Evolutionary conservation across 2,888 invertebrate genomes (phyloP), one percentile per base, ranked within the genome.

Genomic region (Drosophila prostipennis): DNA sequence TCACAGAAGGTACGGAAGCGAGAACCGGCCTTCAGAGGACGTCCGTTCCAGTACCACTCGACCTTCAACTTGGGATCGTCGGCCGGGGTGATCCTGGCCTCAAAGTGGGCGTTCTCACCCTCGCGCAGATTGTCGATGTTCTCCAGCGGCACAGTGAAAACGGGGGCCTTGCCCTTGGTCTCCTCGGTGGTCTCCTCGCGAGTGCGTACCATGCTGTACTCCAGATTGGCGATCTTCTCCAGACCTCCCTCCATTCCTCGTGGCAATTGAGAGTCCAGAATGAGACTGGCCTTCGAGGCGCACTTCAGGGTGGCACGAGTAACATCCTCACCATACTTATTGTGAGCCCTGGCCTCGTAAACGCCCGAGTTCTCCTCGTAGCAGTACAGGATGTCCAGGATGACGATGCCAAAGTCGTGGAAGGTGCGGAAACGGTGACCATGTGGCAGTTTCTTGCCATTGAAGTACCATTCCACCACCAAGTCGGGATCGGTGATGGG

Each of bases 341-440:
- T 98, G 19, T 95, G 95, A 39, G 98, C 98, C 86, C 97, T 94
- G 90, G 98, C 98, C 93, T 98, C 98, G 90, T 98, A 98, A 68
- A 95, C 95, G 54, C 98, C 98, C 46, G 97, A 97, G 91, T 98
- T 98, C 93, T 98, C 98, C 92, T 98, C 98, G 90, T 98, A 98
- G 89, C 98, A 98, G 90, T 98, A 98, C 39, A 98, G 92, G 83
- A 99, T 98, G 89, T 98, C 98, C 89, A 99, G 93, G 82, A 98
- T 98, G 52, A 98, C 98, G 89, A 98, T 97, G 71, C 98, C 98
- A 91, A 99, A 99, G 90, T 99, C 98, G 90, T 98, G 98, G 96
- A 98, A 98, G 59, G 98, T 98, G 82, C 98, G 95, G 92, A 98
- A 99, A 78, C 99, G 95, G 92, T 99, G 98, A 54, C 99, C 99